These are phyloP conservation scores for Pomacea maculata DNA, from an alignment of 1,140 invertebrate species.

Conservation along the genomic window DNA sequence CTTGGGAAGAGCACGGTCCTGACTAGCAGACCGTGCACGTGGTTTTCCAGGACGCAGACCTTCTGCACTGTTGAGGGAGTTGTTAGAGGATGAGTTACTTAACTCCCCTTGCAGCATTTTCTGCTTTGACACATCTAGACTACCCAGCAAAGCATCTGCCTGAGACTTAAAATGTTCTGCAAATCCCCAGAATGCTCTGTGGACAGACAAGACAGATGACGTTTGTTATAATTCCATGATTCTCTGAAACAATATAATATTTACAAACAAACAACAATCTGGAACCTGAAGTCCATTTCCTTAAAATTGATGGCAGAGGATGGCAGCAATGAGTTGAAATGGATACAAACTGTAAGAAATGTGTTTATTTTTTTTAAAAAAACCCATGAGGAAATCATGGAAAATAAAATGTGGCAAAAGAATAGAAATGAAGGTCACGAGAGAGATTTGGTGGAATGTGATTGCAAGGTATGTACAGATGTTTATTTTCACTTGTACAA, in stretches of 20 bases:
- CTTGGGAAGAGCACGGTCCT: conserved; percentile 40
- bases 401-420: background rate
- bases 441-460: too few species aligned
- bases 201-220: conserved; percentile 14
- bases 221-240: background rate
- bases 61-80: conserved; percentile 57
- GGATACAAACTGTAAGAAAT: background rate
- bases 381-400: too few species aligned
- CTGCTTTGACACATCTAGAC: conserved; percentile 86
- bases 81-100: conserved; percentile 66
- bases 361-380: background rate
- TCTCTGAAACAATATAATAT: background rate
- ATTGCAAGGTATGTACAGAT: too few species aligned
- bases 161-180: conserved; percentile 89
- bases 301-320: background rate
- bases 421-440: too few species aligned
- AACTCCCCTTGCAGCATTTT: conserved; percentile 73
- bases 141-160: conserved; percentile 84
- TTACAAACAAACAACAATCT: background rate
- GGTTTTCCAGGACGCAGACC: conserved; percentile 16
- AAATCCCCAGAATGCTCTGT: conserved; percentile 88
- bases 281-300: background rate
- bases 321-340: background rate
- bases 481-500: too few species aligned
- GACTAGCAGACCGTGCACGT: conserved; percentile 47